phyloP scores from a whole-genome alignment of 2,888 invertebrate genomes.

The Pyrochroa serraticornis region DNA sequence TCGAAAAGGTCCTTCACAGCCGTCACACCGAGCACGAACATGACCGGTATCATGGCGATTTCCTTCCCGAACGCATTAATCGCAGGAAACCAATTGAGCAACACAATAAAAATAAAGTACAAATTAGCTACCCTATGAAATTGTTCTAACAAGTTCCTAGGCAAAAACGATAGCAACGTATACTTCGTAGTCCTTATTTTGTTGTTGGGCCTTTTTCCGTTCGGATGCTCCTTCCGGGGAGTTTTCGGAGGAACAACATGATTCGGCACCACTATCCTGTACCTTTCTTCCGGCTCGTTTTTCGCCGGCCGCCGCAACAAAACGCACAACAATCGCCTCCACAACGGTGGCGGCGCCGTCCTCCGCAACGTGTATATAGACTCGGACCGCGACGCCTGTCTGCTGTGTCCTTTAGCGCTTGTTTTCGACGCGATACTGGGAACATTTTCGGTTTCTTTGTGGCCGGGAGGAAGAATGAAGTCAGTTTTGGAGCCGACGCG shows the following conservation, averaged over 20 bases:
- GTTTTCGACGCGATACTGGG: slow-evolving; percentile 51
- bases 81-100: slow-evolving; percentile 94
- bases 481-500: slow-evolving; percentile 86
- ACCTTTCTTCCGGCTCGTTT: slow-evolving; percentile 60
- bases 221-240: slow-evolving; percentile 81
- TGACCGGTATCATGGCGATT: slow-evolving; percentile 91
- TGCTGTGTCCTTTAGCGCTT: slow-evolving; percentile 72
- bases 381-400: slow-evolving; percentile 88
- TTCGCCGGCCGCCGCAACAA: slow-evolving; percentile 67
- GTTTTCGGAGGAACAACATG: slow-evolving; percentile 83
- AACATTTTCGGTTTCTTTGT: slow-evolving; percentile 66
- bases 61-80: slow-evolving; percentile 96
- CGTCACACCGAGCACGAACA: slow-evolving; percentile 93
- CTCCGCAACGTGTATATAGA: slow-evolving; percentile 87
- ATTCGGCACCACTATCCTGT: slow-evolving; percentile 81
- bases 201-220: slow-evolving; percentile 81
- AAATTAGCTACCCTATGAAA: slow-evolving; percentile 97
- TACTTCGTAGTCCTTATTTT: slow-evolving; percentile 95
- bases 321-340: slow-evolving; percentile 70
- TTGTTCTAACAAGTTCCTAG: slow-evolving; percentile 95
- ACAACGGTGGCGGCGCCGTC: slow-evolving; percentile 72
- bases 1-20: slow-evolving; percentile 95
- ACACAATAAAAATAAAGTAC: slow-evolving; percentile 95
- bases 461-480: slow-evolving; percentile 86
- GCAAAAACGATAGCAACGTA: slow-evolving; percentile 90